Percentiles rank a stretch among this genome's conserved stretches.
phyloP scores from a whole-genome alignment of 2,797 vertebrate genomes.

The Urocyon cinereoargenteus region DNA sequence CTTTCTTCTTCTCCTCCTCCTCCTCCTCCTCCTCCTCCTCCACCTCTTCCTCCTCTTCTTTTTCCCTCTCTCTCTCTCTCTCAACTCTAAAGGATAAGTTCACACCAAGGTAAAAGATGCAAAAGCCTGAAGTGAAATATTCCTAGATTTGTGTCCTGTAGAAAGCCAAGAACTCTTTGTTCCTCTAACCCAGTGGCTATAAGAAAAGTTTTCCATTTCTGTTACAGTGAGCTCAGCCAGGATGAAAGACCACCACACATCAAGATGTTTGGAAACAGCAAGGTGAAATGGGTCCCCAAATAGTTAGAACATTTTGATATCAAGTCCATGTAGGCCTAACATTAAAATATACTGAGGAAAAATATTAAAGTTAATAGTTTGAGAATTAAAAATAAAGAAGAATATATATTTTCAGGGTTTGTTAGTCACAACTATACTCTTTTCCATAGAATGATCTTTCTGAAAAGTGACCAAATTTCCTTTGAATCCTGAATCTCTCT shows the following conservation, averaged over 20 bases:
- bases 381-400: constrained; percentile 56
- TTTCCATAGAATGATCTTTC: constrained; percentile 6
- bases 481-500: neutral
- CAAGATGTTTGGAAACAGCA: constrained; percentile 58
- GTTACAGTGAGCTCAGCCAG: neutral
- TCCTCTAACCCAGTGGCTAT: constrained; percentile 43
- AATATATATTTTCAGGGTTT: constrained; percentile 15
- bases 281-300: neutral
- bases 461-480: constrained; percentile 1
- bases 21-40: neutral
- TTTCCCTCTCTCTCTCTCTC: fast-evolving
- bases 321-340: constrained; percentile 2
- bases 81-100: constrained; percentile 6
- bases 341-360: constrained; percentile 52
- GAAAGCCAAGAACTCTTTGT: constrained; percentile 2
- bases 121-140: constrained; percentile 34
- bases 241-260: neutral
- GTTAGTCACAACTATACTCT: neutral
- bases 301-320: constrained; percentile 39
- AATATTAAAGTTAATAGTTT: constrained; percentile 66
- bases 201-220: constrained; percentile 58
- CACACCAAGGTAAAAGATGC: constrained; percentile 51
- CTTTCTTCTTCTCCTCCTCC: fast-evolving
- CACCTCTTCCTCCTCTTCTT: fast-evolving
- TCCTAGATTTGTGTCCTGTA: neutral